Evolutionary conservation across 2,113 vertebrate species (phyloP).

Genomic region (Esox niger): DNA sequence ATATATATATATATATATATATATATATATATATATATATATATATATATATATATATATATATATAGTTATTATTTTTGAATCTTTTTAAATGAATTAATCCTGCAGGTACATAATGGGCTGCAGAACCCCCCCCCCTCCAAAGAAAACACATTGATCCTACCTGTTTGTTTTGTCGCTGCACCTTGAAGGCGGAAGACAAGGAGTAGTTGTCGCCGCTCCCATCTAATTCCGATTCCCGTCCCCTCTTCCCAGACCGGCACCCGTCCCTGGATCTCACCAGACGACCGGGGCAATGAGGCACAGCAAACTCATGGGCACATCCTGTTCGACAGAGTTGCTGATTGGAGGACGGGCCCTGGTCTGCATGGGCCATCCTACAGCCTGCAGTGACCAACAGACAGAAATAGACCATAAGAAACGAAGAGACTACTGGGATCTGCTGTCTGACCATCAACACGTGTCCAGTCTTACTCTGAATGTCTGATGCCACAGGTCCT

Average conservation of each 20-base stretch:
- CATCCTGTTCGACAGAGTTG: conserved; percentile 7
- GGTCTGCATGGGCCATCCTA: conserved; percentile 8
- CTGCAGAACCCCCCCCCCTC: no score
- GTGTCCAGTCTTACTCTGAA: not conserved
- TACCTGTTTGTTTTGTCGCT: conserved; percentile 34
- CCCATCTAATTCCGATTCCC: conserved; percentile 21
- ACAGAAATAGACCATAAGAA: not conserved
- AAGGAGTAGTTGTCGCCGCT: conserved; percentile 2
- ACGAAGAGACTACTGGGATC: not conserved
- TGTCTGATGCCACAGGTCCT: not conserved
- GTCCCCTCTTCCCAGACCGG: conserved; percentile 31
- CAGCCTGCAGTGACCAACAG: conserved; percentile 21
- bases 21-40: no score
- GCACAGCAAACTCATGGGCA: conserved; percentile 35
- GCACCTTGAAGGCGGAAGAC: conserved; percentile 24
- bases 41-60: no score
- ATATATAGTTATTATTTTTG: no score
- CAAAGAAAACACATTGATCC: not conserved
- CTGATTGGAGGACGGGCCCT: conserved; percentile 7
- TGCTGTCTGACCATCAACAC: no score
- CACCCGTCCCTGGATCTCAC: no score
- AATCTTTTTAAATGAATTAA: not conserved
- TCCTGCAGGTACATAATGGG: not conserved
- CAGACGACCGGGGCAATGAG: conserved; percentile 37
- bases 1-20: no score